Evolutionary conservation across 1,140 invertebrate species (phyloP).

Genomic region (Atta colombica): DNA sequence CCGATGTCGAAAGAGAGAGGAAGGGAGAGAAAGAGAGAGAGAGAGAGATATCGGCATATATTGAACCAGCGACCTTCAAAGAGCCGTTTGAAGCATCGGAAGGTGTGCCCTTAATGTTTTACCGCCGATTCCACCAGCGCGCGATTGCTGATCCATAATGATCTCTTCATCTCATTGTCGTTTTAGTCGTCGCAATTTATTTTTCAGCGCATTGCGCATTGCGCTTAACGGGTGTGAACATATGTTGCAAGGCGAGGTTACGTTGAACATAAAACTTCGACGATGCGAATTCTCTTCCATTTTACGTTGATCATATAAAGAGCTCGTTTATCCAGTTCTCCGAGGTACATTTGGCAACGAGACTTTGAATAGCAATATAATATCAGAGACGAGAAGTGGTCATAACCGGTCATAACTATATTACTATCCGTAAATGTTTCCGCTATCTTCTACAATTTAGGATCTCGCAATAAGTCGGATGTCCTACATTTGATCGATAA

Average conservation of each 20-base stretch:
- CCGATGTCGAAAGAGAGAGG: constrained; percentile 50
- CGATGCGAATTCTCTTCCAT: constrained; percentile 26
- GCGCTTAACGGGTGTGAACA: background rate
- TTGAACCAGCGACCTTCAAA: constrained; percentile 56
- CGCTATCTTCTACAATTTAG: constrained; percentile 39
- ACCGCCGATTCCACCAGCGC: constrained; percentile 13
- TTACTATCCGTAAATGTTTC: constrained; percentile 55
- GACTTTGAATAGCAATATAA: constrained; percentile 45
- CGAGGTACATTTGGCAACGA: constrained; percentile 46
- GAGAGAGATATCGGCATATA: constrained; percentile 33
- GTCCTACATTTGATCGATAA: constrained; percentile 35
- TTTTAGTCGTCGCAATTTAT: constrained; percentile 26
- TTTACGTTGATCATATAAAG: constrained; percentile 33
- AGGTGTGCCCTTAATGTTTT: constrained; percentile 56
- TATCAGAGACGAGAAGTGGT: constrained; percentile 50
- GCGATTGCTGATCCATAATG: constrained; percentile 37
- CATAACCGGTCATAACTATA: constrained; percentile 35
- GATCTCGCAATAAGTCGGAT: constrained; percentile 34
- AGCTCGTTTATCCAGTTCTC: constrained; percentile 49
- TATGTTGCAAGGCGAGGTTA: background rate
- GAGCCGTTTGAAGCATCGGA: constrained; percentile 51
- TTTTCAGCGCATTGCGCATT: constrained; percentile 5
- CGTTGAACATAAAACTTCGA: constrained; percentile 33
- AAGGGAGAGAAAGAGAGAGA: background rate
- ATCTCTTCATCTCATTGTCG: constrained; percentile 5